Conservation (phyloP, 2,797 vertebrate genomes). For the Neostethus bicornis region DNA sequence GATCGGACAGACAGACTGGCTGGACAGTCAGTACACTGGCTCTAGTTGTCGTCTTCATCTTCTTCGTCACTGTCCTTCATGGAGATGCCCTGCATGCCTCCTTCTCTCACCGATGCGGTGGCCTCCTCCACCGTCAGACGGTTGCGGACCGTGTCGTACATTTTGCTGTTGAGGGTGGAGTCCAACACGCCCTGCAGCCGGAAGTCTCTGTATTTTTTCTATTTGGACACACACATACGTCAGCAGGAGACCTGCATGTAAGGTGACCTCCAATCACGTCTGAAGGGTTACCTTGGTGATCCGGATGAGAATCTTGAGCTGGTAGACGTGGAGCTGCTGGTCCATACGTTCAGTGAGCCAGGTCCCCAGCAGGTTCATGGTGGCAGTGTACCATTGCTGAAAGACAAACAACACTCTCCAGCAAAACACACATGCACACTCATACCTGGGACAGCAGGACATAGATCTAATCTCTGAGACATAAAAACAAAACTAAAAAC, state of each 20-base stretch:
- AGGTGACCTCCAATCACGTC: not conserved
- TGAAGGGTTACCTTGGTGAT: slow-evolving; percentile 89
- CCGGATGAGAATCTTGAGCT: slow-evolving; percentile 99
- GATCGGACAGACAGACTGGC: slow-evolving; percentile 11
- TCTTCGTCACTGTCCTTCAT: slow-evolving; percentile 99
- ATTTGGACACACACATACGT: slow-evolving; percentile 15
- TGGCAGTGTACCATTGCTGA: slow-evolving; percentile 99
- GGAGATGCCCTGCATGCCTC: slow-evolving; percentile 96
- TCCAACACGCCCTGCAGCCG: slow-evolving; percentile 98
- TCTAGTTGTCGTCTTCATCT: slow-evolving; percentile 95
- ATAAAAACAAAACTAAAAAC: slow-evolving; percentile 24
- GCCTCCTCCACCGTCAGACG: slow-evolving; percentile 95
- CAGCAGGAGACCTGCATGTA: not conserved
- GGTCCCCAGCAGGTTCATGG: slow-evolving; percentile 97
- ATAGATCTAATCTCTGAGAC: slow-evolving; percentile 30
- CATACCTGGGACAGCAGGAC: slow-evolving; percentile 58
- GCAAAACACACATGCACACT: slow-evolving; percentile 80
- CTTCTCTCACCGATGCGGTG: slow-evolving; percentile 93
- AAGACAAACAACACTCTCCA: slow-evolving; percentile 95
- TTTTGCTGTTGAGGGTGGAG: slow-evolving; percentile 98
- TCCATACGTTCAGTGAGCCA: slow-evolving; percentile 99
- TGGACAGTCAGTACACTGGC: slow-evolving; percentile 58
- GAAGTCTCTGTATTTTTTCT: slow-evolving; percentile 99
- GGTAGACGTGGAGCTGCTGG: slow-evolving; percentile 98
- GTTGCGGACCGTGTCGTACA: slow-evolving; percentile 97